phyloP scores from a whole-genome alignment of 2,113 vertebrate species.

The Xyliphius kryptos region DNA sequence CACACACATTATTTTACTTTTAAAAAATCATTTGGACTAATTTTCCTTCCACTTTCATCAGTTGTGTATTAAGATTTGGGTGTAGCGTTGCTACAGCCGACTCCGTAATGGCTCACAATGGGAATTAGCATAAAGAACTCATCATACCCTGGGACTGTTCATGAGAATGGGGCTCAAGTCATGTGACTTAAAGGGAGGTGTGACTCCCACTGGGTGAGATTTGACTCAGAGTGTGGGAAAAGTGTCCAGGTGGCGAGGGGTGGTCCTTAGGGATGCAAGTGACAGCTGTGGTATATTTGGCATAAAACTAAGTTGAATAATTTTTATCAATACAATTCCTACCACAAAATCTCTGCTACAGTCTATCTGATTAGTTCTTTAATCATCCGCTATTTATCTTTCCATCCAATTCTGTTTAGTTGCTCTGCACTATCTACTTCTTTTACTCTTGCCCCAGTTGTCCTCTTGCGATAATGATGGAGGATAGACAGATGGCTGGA shows the following conservation, averaged over 20 bases:
- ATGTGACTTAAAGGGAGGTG: slow-evolving; percentile 2
- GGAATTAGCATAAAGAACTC: neutral
- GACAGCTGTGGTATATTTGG: slow-evolving; percentile 29
- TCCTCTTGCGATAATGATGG: slow-evolving; percentile 19
- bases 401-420: neutral
- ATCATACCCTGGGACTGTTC: neutral
- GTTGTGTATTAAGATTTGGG: too few relatives aligned
- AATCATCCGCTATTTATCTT: neutral
- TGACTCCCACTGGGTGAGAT: slow-evolving; percentile 5
- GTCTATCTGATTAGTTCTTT: neutral
- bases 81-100: too few relatives aligned
- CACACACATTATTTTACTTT: neutral
- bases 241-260: slow-evolving; percentile 34
- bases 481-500: slow-evolving; percentile 37
- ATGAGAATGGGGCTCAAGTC: neutral
- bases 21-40: neutral
- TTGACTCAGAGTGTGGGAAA: slow-evolving; percentile 30
- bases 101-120: neutral
- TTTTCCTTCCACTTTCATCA: neutral
- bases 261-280: slow-evolving; percentile 1
- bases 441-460: neutral
- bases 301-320: neutral
- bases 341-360: neutral
- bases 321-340: neutral
- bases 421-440: too few relatives aligned